Evolutionary conservation across 2,113 vertebrate species (phyloP).

Genomic region (Emydura subglobosa): DNA sequence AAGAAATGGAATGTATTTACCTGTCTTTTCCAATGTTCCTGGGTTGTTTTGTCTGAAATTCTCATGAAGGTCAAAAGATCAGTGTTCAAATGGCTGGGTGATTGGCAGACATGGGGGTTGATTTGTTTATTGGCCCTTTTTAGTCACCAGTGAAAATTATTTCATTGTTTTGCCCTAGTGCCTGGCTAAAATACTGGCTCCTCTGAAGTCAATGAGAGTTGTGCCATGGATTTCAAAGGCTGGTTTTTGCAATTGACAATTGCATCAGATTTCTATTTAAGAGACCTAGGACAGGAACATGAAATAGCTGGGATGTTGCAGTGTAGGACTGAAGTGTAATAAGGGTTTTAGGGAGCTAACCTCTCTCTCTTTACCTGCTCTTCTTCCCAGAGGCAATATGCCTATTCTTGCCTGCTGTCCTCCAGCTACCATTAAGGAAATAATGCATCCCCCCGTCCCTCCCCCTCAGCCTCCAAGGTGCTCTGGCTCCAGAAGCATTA

Average conservation of each 20-base stretch:
- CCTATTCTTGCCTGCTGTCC: neutral
- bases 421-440: neutral
- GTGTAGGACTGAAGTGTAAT: neutral
- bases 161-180: neutral
- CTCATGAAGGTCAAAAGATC: neutral
- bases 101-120: neutral
- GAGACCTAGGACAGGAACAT: neutral
- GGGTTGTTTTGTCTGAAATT: conserved; percentile 11
- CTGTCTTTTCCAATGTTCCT: neutral
- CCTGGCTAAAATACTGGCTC: neutral
- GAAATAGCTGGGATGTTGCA: neutral
- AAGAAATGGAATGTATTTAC: neutral
- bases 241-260: neutral
- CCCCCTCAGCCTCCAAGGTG: neutral
- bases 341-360: neutral
- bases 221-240: conserved; percentile 11
- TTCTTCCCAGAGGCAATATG: neutral
- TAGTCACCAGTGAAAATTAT: neutral
- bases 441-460: neutral
- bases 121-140: neutral
- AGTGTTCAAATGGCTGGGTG: neutral
- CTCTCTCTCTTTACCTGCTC: neutral
- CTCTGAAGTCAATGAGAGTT: neutral
- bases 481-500: neutral
- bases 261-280: neutral